Conservation (phyloP, 2,888 invertebrate genomes). For the Smittia aterrima region DNA sequence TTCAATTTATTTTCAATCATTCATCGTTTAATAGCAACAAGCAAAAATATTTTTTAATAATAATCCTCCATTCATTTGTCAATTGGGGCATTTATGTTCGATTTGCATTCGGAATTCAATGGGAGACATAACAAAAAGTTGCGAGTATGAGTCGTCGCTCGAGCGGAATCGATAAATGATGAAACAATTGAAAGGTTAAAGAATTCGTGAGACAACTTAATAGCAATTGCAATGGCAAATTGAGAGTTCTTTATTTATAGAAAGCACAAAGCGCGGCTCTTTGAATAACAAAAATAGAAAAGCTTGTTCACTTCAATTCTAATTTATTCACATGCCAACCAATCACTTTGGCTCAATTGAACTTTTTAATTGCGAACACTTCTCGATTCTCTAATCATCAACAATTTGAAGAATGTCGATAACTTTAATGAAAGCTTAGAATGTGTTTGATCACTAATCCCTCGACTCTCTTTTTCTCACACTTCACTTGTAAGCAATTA, state of each 20-base stretch:
- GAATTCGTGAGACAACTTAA: constrained; percentile 1
- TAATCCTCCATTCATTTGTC: constrained; percentile 27
- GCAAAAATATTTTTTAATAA: background rate
- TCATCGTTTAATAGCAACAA: background rate
- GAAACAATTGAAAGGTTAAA: constrained; percentile 11
- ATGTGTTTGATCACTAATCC: background rate
- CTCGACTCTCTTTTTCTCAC: background rate
- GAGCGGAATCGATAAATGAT: background rate
- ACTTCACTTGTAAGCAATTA: constrained; percentile 8
- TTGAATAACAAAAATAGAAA: background rate
- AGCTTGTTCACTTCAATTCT: background rate
- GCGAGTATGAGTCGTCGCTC: background rate
- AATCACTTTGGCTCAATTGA: constrained; percentile 12
- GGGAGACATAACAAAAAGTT: background rate
- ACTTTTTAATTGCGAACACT: constrained; percentile 15
- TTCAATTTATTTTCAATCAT: background rate
- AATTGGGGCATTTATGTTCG: constrained; percentile 3
- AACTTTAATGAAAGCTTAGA: constrained; percentile 18
- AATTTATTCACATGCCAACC: constrained; percentile 12
- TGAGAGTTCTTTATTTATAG: constrained; percentile 23
- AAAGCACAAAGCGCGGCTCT: background rate
- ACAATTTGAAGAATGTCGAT: background rate
- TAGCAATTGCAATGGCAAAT: constrained; percentile 6
- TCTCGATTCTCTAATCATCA: background rate
- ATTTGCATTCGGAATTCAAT: constrained; percentile 19